phyloP scores from a whole-genome alignment of 2,113 vertebrate genomes.

The Stigmatopora argus region DNA sequence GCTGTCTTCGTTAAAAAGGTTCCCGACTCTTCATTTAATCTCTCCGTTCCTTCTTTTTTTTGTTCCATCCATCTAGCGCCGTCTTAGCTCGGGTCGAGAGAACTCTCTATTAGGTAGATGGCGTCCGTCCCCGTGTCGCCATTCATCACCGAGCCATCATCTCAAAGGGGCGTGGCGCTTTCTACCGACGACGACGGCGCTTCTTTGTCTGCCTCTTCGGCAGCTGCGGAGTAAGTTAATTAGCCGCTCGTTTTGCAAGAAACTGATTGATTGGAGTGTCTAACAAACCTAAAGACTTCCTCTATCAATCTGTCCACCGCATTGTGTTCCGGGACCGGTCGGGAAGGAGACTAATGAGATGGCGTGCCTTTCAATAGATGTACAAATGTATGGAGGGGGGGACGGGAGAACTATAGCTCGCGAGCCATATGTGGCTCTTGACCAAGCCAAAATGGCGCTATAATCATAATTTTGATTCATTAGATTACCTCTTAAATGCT shows the following conservation, averaged over 20 bases:
- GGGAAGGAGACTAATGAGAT: conserved; percentile 23
- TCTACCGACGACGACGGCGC: conserved; percentile 3
- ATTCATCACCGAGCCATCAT: conserved; percentile 47
- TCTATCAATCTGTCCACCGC: conserved; percentile 68
- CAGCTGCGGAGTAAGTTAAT: conserved; percentile 73
- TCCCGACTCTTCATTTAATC: conserved; percentile 56
- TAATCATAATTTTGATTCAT: no score
- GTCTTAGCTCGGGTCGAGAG: conserved; percentile 30
- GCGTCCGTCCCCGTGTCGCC: conserved; percentile 25
- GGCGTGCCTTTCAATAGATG: neutral
- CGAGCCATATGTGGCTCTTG: no score
- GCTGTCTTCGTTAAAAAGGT: no score
- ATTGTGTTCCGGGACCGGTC: conserved; percentile 45
- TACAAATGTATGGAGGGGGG: neutral
- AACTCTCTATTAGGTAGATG: conserved; percentile 45
- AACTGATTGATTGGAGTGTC: conserved; percentile 71
- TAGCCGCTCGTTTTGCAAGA: conserved; percentile 71
- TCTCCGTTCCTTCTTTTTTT: conserved; percentile 39
- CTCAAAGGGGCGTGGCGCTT: conserved; percentile 38
- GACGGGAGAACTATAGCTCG: no score
- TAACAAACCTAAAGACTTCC: conserved; percentile 67
- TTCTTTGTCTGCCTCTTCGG: conserved; percentile 26
- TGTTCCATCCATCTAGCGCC: conserved; percentile 38
- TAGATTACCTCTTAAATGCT: no score
- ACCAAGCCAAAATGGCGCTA: no score